Evolutionary conservation across 35 echinoderm and acorn worm genomes (phyloP), one percentile per base, ranked within the genome.

Genomic region (Strongylocentrotus purpuratus): DNA sequence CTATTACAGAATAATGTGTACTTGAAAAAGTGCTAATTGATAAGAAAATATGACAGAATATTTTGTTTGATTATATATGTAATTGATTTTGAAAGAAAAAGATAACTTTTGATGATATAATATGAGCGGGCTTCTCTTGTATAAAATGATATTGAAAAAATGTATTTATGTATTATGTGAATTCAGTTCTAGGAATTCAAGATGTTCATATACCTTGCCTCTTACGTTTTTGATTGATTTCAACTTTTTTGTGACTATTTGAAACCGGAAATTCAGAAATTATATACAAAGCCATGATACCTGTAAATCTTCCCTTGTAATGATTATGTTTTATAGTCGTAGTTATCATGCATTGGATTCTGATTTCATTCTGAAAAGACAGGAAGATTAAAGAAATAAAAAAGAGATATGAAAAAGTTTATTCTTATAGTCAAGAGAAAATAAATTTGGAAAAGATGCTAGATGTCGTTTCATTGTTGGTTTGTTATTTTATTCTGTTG

Each of bases 401-500:
- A 78, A 78, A 6, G 25, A 28, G 25, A 78, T 78, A 89, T 89
- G 87, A 46, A 89, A 89, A 89, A 33, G 45, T 89, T 46, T 89
- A 89, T 89, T 89, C 87, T 89, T 89, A 89, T 89, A 89, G 87
- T 89, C 87, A 89, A 41, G 87, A 89, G 25, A 89, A 89, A 78
- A 28, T 78, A 78, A 78, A 78, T 78, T 78, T 78, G 65, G 65
- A 78, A 78, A 78, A 78, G 65, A 78, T 78, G 65, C 65, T 28
- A 78, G 0, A 78, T 78, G 65, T 28, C n/a, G 65, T 78, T 28
- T 78, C 28, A 6, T 78, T 78, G 18, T 71, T 25, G 6, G 17
- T 71, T 71, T 71, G 35, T 41, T 41, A 41, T 41, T 41, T 41
- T 3, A 41, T 41, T 41, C 35, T 41, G 35, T 41, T 41, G 35